phyloP scores from a whole-genome alignment of 2,888 invertebrate species.

The Peribatodes rhomboidaria region DNA sequence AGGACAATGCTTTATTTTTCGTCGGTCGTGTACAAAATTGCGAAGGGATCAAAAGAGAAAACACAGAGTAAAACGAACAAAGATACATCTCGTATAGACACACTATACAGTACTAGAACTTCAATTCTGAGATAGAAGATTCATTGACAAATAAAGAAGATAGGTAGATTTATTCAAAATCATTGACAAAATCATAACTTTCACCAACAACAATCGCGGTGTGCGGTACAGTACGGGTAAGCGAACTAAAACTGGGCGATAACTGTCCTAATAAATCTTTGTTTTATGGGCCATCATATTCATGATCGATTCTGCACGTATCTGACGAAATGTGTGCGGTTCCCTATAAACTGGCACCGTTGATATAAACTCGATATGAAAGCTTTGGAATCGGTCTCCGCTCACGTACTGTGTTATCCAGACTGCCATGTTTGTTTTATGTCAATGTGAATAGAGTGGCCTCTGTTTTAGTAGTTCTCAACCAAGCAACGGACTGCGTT shows the following conservation, averaged over 20 bases:
- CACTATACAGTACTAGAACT: no score
- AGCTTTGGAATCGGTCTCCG: conserved; percentile 21
- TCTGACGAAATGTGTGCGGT: conserved; percentile 14
- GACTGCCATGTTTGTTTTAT: not conserved
- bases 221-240: not conserved
- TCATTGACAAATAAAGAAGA: no score
- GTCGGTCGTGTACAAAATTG: no score
- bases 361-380: conserved; percentile 12
- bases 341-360: not conserved
- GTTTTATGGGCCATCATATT: conserved; percentile 22
- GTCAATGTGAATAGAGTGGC: not conserved
- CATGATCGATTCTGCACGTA: conserved; percentile 24
- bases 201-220: not conserved
- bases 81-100: no score
- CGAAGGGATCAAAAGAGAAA: no score
- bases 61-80: no score
- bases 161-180: not conserved
- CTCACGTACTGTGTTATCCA: conserved; percentile 18
- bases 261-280: conserved; percentile 15
- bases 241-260: conserved; percentile 6
- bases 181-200: conserved; percentile 1
- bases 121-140: no score
- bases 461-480: not conserved
- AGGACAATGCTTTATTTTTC: no score
- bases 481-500: not conserved